Conservation (phyloP, 2,888 invertebrate genomes). For the Parnassius smintheus region DNA sequence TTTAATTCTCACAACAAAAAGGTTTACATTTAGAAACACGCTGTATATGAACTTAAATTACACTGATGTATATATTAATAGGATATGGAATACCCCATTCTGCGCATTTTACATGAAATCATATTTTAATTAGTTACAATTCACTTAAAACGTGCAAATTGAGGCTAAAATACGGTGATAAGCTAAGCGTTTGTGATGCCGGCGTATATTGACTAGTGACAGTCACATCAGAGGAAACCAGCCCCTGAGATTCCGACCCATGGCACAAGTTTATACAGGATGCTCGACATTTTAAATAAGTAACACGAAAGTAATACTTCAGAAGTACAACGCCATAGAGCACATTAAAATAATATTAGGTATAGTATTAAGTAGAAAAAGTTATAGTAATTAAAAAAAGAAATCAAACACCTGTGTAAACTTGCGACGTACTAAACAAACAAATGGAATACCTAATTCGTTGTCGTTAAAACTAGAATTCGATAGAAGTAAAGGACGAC, state of each 20-base stretch:
- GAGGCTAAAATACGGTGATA: constrained; percentile 28
- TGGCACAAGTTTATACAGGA: constrained; percentile 40
- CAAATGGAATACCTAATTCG: constrained; percentile 57
- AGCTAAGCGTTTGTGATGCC: constrained; percentile 59
- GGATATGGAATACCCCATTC: constrained; percentile 3
- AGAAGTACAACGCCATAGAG: too few species aligned
- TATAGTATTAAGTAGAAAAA: neutral
- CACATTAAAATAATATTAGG: too few species aligned
- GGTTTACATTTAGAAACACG: constrained; percentile 6
- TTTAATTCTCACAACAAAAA: constrained; percentile 10
- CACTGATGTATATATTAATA: constrained; percentile 9
- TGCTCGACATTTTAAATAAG: neutral
- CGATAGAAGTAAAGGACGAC: constrained; percentile 31
- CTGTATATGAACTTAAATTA: constrained; percentile 17
- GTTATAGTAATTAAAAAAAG: neutral
- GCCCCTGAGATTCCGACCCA: constrained; percentile 57
- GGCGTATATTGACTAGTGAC: constrained; percentile 74
- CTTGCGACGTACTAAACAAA: constrained; percentile 40
- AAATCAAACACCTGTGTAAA: constrained; percentile 36
- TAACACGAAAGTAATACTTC: too few species aligned
- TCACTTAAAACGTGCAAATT: constrained; percentile 19
- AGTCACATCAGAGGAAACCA: constrained; percentile 64
- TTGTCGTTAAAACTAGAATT: constrained; percentile 56
- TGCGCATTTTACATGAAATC: constrained; percentile 2
- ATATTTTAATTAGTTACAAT: neutral